Percentiles rank a stretch among this genome's conserved stretches.
Conservation (phyloP, 92 coral and sea anemone genomes). For the Heliopora coerulea region DNA sequence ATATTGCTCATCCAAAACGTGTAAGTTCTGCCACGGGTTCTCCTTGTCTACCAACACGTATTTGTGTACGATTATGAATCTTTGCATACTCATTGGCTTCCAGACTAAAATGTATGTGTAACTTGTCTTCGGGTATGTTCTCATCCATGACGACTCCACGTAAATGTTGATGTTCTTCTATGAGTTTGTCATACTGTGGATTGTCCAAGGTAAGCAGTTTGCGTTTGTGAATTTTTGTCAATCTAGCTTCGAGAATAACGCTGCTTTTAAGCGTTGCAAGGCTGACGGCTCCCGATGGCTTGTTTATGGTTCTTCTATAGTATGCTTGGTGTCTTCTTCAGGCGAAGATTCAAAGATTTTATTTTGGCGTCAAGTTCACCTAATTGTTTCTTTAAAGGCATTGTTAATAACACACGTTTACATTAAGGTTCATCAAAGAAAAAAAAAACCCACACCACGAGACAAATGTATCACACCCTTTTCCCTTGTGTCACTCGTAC, state of each 20-base stretch:
- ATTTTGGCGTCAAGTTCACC: conserved; percentile 41
- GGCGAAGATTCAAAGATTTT: conserved; percentile 29
- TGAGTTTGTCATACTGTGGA: background rate
- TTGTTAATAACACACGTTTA: too few species aligned
- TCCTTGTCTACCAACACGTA: too few species aligned
- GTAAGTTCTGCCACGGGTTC: conserved; percentile 46
- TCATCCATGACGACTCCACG: conserved; percentile 21
- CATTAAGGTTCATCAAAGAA: too few species aligned
- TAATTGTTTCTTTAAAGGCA: conserved; percentile 35
- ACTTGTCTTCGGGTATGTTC: background rate
- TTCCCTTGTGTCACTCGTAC: too few species aligned
- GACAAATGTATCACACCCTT: too few species aligned
- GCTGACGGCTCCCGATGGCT: conserved; percentile 9
- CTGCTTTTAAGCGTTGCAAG: background rate
- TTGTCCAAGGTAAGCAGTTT: too few species aligned
- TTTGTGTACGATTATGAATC: conserved; percentile 16
- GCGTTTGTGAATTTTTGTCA: conserved; percentile 39
- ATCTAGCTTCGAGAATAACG: background rate
- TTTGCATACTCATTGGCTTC: conserved; percentile 38
- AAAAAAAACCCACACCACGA: too few species aligned
- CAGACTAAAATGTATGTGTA: background rate
- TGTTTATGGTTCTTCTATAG: conserved; percentile 25
- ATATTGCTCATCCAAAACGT: conserved; percentile 41
- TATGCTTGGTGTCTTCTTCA: conserved; percentile 2
- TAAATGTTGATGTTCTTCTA: conserved; percentile 34